Evolutionary conservation across 1,140 invertebrate species (phyloP).

Genomic region (Maniola jurtina): DNA sequence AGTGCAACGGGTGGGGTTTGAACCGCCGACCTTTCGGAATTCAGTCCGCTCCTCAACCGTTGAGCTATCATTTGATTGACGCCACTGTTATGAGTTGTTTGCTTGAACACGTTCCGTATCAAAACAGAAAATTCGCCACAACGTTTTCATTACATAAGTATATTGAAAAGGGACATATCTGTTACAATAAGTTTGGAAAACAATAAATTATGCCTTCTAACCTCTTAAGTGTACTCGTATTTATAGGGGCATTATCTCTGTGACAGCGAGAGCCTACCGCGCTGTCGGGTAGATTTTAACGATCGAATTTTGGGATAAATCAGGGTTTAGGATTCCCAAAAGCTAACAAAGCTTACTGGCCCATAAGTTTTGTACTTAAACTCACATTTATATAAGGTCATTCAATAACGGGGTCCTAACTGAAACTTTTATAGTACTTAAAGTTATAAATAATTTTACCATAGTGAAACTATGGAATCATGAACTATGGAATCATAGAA

Average conservation of each 20-base stretch:
- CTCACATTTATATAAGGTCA: neutral
- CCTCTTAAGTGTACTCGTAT: constrained; percentile 26
- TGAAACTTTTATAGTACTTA: no score
- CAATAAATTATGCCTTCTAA: constrained; percentile 40
- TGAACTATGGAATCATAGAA: no score
- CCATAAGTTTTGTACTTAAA: neutral
- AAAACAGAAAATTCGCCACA: constrained; percentile 36
- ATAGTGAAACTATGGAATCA: no score
- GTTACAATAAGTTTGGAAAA: constrained; percentile 61
- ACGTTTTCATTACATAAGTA: constrained; percentile 36
- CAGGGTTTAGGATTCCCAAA: neutral
- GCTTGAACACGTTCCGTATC: no score
- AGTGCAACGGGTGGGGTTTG: no score
- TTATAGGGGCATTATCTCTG: constrained; percentile 38
- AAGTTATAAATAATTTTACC: no score
- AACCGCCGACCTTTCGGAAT: no score
- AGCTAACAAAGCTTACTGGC: constrained; percentile 1
- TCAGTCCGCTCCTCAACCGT: no score
- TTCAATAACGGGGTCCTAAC: no score
- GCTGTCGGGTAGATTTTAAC: constrained; percentile 17
- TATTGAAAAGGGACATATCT: constrained; percentile 51
- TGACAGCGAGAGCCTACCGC: constrained; percentile 23
- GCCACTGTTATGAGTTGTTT: no score
- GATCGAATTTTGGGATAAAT: constrained; percentile 17
- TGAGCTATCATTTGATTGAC: no score